Conservation (phyloP, 2,113 vertebrate genomes). For the Alligator sinensis region DNA sequence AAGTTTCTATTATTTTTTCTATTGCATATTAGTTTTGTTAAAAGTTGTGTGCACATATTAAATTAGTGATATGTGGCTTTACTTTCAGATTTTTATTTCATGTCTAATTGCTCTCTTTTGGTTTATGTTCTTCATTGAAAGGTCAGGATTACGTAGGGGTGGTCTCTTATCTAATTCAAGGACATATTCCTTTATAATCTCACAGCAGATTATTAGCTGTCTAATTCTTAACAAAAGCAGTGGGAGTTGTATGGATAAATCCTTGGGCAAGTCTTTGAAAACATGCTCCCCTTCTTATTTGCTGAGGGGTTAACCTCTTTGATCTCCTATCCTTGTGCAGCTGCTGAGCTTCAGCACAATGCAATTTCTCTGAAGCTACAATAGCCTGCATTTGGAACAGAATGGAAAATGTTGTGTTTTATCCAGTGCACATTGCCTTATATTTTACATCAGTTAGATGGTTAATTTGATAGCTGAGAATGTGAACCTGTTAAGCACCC, state of each 20-base stretch:
- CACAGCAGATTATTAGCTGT: constrained; percentile 41
- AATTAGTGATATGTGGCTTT: background rate
- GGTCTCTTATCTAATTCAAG: constrained; percentile 8
- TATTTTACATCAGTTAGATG: background rate
- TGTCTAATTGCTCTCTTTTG: background rate
- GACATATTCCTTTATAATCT: fast-evolving
- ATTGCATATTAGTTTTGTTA: background rate
- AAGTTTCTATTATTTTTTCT: background rate
- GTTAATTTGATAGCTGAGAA: background rate
- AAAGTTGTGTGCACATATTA: background rate
- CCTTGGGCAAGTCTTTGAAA: constrained; percentile 25
- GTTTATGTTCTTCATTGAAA: background rate
- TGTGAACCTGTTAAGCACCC: background rate
- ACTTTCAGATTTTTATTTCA: background rate
- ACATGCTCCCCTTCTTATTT: constrained; percentile 12
- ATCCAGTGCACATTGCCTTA: background rate
- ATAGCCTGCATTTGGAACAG: background rate
- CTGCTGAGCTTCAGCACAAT: background rate
- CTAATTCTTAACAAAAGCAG: constrained; percentile 13
- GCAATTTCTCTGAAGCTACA: background rate
- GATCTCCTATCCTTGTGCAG: background rate
- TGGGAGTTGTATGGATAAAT: constrained; percentile 1
- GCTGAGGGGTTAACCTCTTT: constrained; percentile 2
- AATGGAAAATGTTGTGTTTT: background rate
- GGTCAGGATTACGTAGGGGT: background rate